These are phyloP conservation scores for Cebidichthys violaceus DNA, from an alignment of 2,113 vertebrate genomes.

Conservation along the genomic window DNA sequence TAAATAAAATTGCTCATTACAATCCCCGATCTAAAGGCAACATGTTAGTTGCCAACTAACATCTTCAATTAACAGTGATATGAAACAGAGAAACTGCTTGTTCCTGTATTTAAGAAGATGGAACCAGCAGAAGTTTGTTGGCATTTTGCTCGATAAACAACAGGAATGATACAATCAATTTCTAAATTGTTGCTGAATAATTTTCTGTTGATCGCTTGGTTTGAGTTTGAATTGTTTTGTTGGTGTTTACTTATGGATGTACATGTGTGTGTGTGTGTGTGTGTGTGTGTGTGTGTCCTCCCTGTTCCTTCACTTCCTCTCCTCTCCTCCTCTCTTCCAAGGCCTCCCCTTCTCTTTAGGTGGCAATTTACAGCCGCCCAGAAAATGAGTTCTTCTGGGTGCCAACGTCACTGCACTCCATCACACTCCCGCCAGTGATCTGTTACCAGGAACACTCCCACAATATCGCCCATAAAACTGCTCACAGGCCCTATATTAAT, in stretches of 20 bases:
- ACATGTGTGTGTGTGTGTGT: background rate
- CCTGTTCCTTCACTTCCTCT: slow-evolving; percentile 1
- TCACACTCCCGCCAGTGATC: slow-evolving; percentile 72
- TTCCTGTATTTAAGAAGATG: background rate
- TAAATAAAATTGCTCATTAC: background rate
- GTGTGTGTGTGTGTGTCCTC: background rate
- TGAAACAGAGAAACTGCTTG: background rate
- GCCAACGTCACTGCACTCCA: slow-evolving; percentile 70
- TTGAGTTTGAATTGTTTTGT: background rate
- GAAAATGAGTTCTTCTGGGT: slow-evolving; percentile 78
- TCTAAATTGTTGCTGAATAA: background rate
- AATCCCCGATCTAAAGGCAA: background rate
- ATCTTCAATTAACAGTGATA: background rate
- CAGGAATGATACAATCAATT: background rate
- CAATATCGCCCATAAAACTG: slow-evolving; percentile 79
- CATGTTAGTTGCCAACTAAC: background rate
- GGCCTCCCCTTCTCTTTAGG: slow-evolving; percentile 68
- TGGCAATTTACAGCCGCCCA: slow-evolving; percentile 76
- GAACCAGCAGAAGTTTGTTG: background rate
- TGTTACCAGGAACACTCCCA: slow-evolving; percentile 74
- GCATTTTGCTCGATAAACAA: background rate
- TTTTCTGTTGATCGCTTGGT: background rate
- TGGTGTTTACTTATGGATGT: background rate
- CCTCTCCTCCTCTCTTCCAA: slow-evolving; percentile 56
- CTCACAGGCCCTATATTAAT: slow-evolving; percentile 71